These are phyloP conservation scores for Limonius californicus DNA, from an alignment of 1,140 invertebrate species.

Conservation along the genomic window DNA sequence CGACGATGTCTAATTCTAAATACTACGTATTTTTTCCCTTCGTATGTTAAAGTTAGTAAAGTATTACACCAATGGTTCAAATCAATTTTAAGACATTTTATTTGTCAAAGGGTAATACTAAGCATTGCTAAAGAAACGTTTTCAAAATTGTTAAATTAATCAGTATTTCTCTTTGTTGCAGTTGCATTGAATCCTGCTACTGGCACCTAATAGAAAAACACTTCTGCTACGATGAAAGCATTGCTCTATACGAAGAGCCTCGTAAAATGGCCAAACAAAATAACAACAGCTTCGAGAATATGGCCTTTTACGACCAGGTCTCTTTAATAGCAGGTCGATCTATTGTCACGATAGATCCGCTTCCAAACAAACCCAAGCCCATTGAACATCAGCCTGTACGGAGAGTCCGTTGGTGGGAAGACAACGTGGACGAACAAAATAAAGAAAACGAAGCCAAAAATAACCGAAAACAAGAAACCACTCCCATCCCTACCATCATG, in stretches of 20 bases:
- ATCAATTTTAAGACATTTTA: too few relatives aligned
- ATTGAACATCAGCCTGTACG: neutral
- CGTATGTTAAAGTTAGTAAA: too few relatives aligned
- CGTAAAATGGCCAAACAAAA: neutral
- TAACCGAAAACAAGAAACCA: neutral
- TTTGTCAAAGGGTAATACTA: too few relatives aligned
- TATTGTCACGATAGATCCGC: conserved; percentile 28
- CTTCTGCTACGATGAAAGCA: conserved; percentile 29
- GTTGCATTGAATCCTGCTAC: conserved; percentile 27
- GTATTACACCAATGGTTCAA: too few relatives aligned
- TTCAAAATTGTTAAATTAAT: too few relatives aligned
- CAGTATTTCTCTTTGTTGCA: conserved; percentile 15
- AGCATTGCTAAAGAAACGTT: too few relatives aligned
- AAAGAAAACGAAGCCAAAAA: conserved; percentile 6
- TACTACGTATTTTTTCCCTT: too few relatives aligned
- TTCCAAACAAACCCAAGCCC: conserved; percentile 1
- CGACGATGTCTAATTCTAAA: too few relatives aligned
- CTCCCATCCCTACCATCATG: neutral
- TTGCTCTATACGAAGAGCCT: conserved; percentile 24
- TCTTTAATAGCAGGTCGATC: conserved; percentile 26
- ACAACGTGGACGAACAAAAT: conserved; percentile 1
- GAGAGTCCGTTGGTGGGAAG: conserved; percentile 17
- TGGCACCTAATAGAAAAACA: conserved; percentile 31
- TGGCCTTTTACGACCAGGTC: conserved; percentile 31
- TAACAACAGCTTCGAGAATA: conserved; percentile 25